A percentile compares a stretch with the other conserved stretches of the same genome.
Conservation (phyloP, 2,888 invertebrate species). For the Oscheius sp. region DNA sequence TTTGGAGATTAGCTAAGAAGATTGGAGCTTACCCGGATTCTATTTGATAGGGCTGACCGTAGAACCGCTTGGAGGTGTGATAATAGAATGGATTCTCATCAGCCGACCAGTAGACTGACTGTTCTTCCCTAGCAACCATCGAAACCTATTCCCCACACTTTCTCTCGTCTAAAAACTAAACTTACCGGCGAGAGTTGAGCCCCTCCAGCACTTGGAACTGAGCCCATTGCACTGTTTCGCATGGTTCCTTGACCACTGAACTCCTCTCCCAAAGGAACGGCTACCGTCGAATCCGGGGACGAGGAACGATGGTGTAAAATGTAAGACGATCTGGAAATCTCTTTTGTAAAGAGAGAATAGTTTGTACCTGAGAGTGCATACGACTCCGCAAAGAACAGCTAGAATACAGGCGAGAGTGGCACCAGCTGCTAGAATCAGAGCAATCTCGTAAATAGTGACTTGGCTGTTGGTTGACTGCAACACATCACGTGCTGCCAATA, state of each 20-base stretch:
- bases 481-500: conserved; percentile 55
- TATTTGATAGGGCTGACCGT: conserved; percentile 67
- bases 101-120: conserved; percentile 69
- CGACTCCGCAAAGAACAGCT: conserved; percentile 56
- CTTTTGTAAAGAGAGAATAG: background rate
- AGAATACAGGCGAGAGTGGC: conserved; percentile 64
- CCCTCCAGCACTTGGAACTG: conserved; percentile 16
- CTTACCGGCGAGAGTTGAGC: conserved; percentile 13
- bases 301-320: conserved; percentile 60
- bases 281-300: conserved; percentile 55
- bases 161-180: background rate
- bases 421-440: conserved; percentile 64
- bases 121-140: conserved; percentile 66
- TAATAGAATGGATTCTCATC: conserved; percentile 70
- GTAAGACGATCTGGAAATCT: conserved; percentile 59
- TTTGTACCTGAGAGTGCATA: conserved; percentile 60
- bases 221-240: conserved; percentile 18
- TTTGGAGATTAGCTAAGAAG: background rate
- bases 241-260: conserved; percentile 48
- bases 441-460: conserved; percentile 54
- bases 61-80: conserved; percentile 66
- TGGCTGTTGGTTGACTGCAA: conserved; percentile 47
- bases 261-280: conserved; percentile 56
- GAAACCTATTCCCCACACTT: conserved; percentile 18
- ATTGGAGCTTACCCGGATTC: conserved; percentile 56